Conservation (phyloP, 2,113 vertebrate genomes). For the Callorhinus ursinus region DNA sequence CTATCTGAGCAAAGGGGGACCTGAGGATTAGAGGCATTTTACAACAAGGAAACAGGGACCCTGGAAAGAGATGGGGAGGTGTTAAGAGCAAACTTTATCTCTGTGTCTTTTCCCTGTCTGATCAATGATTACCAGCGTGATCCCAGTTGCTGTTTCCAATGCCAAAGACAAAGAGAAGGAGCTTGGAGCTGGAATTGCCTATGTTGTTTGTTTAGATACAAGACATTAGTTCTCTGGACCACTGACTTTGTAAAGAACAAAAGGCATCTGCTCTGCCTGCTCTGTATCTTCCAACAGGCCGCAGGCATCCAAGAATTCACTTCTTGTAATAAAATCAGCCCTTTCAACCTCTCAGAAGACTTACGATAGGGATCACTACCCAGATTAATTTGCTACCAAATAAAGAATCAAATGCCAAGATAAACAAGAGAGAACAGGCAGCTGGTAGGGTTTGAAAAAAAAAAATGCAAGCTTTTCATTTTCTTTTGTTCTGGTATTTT, state of each 20-base stretch:
- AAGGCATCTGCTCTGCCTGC: neutral
- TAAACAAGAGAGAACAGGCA: constrained; percentile 21
- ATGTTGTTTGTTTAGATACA: neutral
- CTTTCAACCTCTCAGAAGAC: neutral
- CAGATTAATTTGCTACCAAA: constrained; percentile 70
- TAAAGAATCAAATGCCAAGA: constrained; percentile 53
- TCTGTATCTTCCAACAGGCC: neutral
- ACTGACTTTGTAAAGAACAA: neutral
- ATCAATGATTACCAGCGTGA: too few relatives aligned
- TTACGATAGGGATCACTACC: constrained; percentile 30
- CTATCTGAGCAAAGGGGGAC: neutral
- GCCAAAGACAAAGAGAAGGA: neutral
- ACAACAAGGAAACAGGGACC: neutral
- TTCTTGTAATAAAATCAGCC: neutral
- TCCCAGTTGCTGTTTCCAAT: neutral
- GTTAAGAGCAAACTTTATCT: neutral
- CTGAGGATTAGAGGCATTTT: accelerated
- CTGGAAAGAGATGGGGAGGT: neutral
- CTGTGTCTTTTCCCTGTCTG: neutral
- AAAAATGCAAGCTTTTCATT: neutral
- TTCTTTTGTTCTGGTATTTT: constrained; percentile 24
- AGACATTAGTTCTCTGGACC: neutral
- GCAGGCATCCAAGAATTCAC: neutral
- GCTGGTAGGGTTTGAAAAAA: neutral
- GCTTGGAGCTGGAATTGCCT: neutral